Base-by-base conservation (phyloP, 2,797 vertebrate species). In the Saxicola maurus region DNA sequence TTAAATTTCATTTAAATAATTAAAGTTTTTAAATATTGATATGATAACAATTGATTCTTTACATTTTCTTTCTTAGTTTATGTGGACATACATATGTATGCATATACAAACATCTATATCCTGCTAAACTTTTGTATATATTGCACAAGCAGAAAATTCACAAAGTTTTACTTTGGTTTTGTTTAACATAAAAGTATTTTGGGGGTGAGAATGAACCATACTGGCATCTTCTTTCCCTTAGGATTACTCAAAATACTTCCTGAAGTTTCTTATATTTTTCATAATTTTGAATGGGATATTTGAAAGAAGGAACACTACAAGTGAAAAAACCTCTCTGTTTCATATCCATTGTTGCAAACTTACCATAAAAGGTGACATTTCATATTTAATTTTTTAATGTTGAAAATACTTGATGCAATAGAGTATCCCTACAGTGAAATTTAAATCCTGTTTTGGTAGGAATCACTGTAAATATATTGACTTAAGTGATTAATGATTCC, bases 191-290 rank as follows among this genome's bases (percentile, higher is more conserved):
- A 45, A 23, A 17, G 11, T 52, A 21, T 62, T 82, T 55, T 6
- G 1, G 0, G 2, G 3, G 2, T 27, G 13, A 20, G 6, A 59
- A 30, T 21, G 6, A 77, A 60, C 21, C 7, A n/a, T 43, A 13
- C 12, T 53, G 49, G 6, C 3, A 33, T 49, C 27, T 80, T 67
- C 9, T 91, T 90, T 59, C 19, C 16, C 37, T 46, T 38, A 46
- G 4, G 74, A 80, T 31, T 55, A 57, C 21, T 64, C 3, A 71
- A 60, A 83, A 55, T 72, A 42, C 35, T 23, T 87, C 13, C 37
- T 42, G 49, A 56, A 86, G 40, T 57, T 27, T 83, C 3, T 12
- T 48, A 7, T 49, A 4, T 56, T 53, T 59, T 42, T 55, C 23
- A 28, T 72, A 30, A 49, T 48, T 57, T 74, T 61, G 10, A 73